Conservation (phyloP, 2,888 invertebrate species). For the Xylophagus ater region DNA sequence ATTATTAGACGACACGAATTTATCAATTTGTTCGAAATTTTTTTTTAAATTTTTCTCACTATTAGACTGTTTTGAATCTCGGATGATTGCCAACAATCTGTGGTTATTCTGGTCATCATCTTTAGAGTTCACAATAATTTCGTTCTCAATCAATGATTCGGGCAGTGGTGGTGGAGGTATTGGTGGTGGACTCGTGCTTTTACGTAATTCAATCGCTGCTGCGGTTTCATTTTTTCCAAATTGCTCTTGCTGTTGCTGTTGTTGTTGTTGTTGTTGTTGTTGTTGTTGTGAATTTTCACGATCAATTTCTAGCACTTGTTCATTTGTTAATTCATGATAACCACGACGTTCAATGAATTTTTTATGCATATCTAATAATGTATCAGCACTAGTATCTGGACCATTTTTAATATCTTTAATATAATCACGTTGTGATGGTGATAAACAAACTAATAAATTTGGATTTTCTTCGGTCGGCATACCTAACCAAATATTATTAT, state of each 20-base stretch:
- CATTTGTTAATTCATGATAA: slow-evolving; percentile 41
- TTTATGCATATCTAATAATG: slow-evolving; percentile 55
- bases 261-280: slow-evolving; percentile 23
- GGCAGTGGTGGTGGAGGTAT: slow-evolving; percentile 28
- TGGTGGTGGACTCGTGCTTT: slow-evolving; percentile 9
- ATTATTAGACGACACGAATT: slow-evolving; percentile 11
- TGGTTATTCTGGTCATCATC: slow-evolving; percentile 42
- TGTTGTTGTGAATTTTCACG: slow-evolving; percentile 26
- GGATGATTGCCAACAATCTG: slow-evolving; percentile 51
- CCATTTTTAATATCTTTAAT: slow-evolving; percentile 43
- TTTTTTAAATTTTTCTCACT: slow-evolving; percentile 18
- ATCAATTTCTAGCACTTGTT: slow-evolving; percentile 29
- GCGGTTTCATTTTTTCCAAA: slow-evolving; percentile 5
- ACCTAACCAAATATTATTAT: slow-evolving; percentile 45
- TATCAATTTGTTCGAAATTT: slow-evolving; percentile 15
- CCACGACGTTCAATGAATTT: slow-evolving; percentile 56
- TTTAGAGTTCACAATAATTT: slow-evolving; percentile 12
- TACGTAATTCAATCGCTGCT: slow-evolving; percentile 3
- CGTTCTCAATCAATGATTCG: neutral
- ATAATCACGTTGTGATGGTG: slow-evolving; percentile 57
- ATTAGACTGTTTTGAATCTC: slow-evolving; percentile 40
- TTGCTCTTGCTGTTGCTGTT: slow-evolving; percentile 22
- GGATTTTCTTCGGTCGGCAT: slow-evolving; percentile 50
- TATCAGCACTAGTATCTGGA: slow-evolving; percentile 42
- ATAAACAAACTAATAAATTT: slow-evolving; percentile 53